A percentile compares a stretch with the other conserved stretches of the same genome.
phyloP scores from a whole-genome alignment of 2,888 invertebrate genomes.

The Chymomyza amoena region DNA sequence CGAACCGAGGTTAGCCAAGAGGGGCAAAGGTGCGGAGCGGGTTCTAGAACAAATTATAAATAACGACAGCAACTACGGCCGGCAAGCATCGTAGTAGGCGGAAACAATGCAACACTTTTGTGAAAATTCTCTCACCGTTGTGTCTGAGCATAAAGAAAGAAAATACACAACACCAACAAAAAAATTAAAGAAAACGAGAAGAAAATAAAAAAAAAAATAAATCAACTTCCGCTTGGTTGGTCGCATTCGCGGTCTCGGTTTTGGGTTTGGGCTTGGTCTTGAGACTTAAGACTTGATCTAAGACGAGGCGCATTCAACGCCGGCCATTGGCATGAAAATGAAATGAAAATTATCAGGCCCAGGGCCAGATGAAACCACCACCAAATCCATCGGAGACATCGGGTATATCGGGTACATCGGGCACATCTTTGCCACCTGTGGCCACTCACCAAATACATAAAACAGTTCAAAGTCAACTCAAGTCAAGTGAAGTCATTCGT shows the following conservation, averaged over 20 bases:
- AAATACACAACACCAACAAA: not conserved
- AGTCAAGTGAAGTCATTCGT: slow-evolving; percentile 49
- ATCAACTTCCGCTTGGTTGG: slow-evolving; percentile 76
- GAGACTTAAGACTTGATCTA: not conserved
- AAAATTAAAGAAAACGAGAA: slow-evolving; percentile 19
- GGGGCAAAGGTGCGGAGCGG: slow-evolving; percentile 19
- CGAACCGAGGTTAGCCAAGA: slow-evolving; percentile 4
- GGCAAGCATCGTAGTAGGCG: slow-evolving; percentile 39
- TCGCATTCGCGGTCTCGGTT: slow-evolving; percentile 25
- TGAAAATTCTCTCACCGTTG: slow-evolving; percentile 59
- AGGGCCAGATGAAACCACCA: not conserved
- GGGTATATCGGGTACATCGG: not conserved
- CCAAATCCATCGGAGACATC: not conserved
- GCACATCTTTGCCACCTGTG: not conserved
- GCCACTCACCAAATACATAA: not conserved
- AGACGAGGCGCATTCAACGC: slow-evolving; percentile 42
- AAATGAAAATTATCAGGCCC: slow-evolving; percentile 37
- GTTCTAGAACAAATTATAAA: not conserved
- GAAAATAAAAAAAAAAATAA: slow-evolving; percentile 56
- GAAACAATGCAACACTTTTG: slow-evolving; percentile 61
- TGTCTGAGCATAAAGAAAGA: not conserved
- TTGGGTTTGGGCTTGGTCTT: not conserved
- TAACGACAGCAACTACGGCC: not conserved
- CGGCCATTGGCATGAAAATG: slow-evolving; percentile 47
- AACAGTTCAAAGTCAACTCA: slow-evolving; percentile 42